Percentiles rank a stretch among this genome's conserved stretches.
Evolutionary conservation across 2,113 vertebrate species (phyloP).

Genomic region (Lasiurus cinereus): DNA sequence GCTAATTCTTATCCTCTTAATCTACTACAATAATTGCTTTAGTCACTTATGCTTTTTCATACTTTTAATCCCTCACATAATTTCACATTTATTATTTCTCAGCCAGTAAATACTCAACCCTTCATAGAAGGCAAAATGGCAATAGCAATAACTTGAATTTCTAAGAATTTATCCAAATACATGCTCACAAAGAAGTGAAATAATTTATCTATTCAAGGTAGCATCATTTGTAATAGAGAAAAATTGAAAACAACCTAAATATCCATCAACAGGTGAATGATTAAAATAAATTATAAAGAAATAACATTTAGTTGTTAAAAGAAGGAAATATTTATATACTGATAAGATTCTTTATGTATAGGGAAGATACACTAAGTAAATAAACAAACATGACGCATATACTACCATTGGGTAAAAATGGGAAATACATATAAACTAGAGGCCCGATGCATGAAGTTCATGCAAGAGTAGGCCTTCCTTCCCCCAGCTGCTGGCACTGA

Average conservation of each 20-base stretch:
- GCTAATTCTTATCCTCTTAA: constrained; percentile 39
- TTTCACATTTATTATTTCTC: constrained; percentile 52
- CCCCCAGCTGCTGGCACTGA: too few species aligned
- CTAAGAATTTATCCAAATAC: constrained; percentile 2
- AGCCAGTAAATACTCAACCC: constrained; percentile 45
- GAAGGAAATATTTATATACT: neutral
- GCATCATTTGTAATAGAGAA: constrained; percentile 7
- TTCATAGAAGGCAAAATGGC: neutral
- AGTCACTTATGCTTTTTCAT: neutral
- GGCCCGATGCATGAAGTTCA: too few species aligned
- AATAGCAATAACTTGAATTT: neutral
- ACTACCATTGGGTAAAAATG: constrained; percentile 13
- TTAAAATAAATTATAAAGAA: constrained; percentile 47
- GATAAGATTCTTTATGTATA: constrained; percentile 39
- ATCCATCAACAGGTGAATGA: neutral
- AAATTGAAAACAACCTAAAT: constrained; percentile 31
- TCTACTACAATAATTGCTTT: neutral
- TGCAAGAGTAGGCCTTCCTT: too few species aligned
- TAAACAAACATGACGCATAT: neutral
- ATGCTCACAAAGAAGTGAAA: constrained; percentile 32
- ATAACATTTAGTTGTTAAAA: constrained; percentile 21
- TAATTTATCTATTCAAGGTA: constrained; percentile 36
- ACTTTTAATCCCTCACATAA: constrained; percentile 3
- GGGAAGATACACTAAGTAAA: constrained; percentile 31
- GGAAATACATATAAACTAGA: neutral